Conservation (phyloP, 2,113 vertebrate genomes). For the Aix galericulata region DNA sequence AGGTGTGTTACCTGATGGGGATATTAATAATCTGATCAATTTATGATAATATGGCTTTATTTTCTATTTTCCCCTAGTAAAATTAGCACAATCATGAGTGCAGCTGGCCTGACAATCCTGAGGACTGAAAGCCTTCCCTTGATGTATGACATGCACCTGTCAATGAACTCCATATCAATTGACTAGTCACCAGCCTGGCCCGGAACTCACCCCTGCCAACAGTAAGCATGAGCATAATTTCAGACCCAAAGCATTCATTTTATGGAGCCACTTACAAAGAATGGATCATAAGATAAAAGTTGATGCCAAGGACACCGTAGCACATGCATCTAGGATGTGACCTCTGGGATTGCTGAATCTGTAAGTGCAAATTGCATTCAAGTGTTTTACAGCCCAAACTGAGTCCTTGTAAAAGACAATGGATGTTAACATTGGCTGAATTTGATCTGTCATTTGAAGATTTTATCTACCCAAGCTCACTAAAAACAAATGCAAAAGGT, state of each 20-base stretch:
- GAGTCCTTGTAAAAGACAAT: background rate
- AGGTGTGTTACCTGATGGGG: slow-evolving; percentile 89
- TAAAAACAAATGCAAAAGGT: background rate
- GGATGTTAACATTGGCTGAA: background rate
- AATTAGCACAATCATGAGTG: background rate
- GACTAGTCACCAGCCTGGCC: background rate
- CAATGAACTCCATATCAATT: background rate
- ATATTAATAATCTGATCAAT: slow-evolving; percentile 14
- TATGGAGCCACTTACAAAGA: background rate
- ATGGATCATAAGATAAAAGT: background rate
- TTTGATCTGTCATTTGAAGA: background rate
- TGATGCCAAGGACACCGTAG: background rate
- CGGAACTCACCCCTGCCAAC: background rate
- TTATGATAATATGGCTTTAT: background rate
- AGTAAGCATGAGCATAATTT: background rate
- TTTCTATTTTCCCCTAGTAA: background rate
- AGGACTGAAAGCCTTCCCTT: background rate
- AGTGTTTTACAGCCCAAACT: background rate
- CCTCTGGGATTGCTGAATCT: background rate
- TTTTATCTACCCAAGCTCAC: background rate
- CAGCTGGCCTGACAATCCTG: background rate
- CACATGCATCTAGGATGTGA: background rate
- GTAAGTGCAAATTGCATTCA: background rate
- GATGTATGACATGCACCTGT: background rate
- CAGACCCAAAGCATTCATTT: background rate